These are phyloP conservation scores for Euura saliciscinereae DNA, from an alignment of 1,140 invertebrate species.

Conservation along the genomic window DNA sequence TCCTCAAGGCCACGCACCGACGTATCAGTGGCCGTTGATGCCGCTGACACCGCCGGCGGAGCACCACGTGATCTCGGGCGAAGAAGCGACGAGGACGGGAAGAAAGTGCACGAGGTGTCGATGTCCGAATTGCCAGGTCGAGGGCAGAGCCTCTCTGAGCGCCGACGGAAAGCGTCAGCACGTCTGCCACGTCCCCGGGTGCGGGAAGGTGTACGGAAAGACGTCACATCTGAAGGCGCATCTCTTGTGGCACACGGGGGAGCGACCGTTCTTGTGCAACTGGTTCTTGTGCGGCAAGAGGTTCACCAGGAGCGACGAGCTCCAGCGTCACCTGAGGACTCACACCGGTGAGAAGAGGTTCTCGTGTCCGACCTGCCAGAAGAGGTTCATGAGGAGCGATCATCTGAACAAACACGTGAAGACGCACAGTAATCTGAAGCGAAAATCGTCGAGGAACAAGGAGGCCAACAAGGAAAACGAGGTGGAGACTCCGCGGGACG, in stretches of 20 bases:
- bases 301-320: conserved; percentile 88
- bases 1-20: conserved; percentile 28
- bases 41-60: conserved; percentile 34
- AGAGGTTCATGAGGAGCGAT: conserved; percentile 84
- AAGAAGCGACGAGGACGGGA: conserved; percentile 23
- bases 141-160: conserved; percentile 63
- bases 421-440: conserved; percentile 72
- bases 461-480: conserved; percentile 43
- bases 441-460: conserved; percentile 57
- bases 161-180: conserved; percentile 77
- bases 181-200: conserved; percentile 90
- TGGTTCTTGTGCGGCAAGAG: conserved; percentile 86
- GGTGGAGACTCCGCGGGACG: background rate
- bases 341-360: conserved; percentile 87
- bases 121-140: conserved; percentile 75
- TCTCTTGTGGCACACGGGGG: conserved; percentile 83
- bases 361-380: conserved; percentile 74
- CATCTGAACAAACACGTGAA: conserved; percentile 86
- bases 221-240: conserved; percentile 90
- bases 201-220: conserved; percentile 90
- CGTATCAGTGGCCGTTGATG: conserved; percentile 43
- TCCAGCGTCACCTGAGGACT: conserved; percentile 81
- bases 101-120: conserved; percentile 66
- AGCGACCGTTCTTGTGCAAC: conserved; percentile 76
- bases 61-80: conserved; percentile 18